Percentiles rank a stretch among this genome's conserved stretches.
phyloP scores from a whole-genome alignment of 2,113 vertebrate species.

The Oxyruncus cristatus region DNA sequence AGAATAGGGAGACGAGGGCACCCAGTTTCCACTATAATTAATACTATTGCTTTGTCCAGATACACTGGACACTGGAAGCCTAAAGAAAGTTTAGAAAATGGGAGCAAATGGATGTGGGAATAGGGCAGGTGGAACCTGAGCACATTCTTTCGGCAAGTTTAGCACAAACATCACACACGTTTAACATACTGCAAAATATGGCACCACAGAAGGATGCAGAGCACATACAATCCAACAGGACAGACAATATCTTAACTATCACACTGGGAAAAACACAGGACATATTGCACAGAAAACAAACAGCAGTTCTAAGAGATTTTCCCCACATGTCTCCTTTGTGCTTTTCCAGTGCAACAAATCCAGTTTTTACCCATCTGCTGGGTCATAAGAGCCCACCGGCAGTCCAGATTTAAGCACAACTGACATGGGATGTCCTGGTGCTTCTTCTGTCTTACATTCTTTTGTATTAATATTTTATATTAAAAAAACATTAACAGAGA shows the following conservation, averaged over 20 bases:
- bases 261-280: neutral
- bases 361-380: neutral
- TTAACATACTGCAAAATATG: neutral
- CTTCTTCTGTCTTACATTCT: neutral
- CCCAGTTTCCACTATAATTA: neutral
- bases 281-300: neutral
- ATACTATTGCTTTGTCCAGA: neutral
- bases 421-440: neutral
- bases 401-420: neutral
- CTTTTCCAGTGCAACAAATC: neutral
- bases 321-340: neutral
- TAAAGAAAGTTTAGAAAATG: neutral
- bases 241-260: neutral
- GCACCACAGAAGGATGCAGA: neutral
- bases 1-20: neutral
- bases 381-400: neutral
- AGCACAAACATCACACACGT: neutral
- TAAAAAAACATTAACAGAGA: neutral
- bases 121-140: neutral
- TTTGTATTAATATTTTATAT: neutral
- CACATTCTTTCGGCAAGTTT: neutral
- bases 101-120: neutral
- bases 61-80: neutral
- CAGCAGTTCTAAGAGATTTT: neutral
- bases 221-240: neutral